Base-by-base conservation (phyloP, 2,113 vertebrate genomes). In the Chionodraco myersi region DNA sequence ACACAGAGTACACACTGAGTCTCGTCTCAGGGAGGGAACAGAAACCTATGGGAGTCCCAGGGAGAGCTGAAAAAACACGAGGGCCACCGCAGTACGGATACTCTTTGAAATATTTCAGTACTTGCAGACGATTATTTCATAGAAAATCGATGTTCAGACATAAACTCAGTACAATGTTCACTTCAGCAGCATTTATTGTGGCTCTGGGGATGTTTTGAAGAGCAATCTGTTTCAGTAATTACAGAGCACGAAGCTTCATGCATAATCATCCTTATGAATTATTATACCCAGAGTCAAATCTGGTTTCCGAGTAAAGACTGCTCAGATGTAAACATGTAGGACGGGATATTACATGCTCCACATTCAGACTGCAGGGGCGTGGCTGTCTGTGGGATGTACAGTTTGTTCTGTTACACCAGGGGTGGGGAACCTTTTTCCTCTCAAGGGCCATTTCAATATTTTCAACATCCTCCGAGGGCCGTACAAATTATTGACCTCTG, bases 1-100 rank as follows among this genome's bases (percentile, higher is more conserved):
- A 88, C 80, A 83, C 71, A 47, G 58, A 59, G 59, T 18, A 12
- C 54, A 64, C 21, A 30, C 26, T 23, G 52, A 63, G 61, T 72
- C 54, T 70, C 4, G 1, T 80, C 26, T 21, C 52, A 65, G 58
- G 23, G 2, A 14, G 58, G 23, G 2, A 14, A 26, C 2, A 44
- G 49, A 52, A 16, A 64, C 34, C 56, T 23, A 71, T 16, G 21
- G 9, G 44, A 16, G 41, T 13, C 21, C 26, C 47, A 45, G 8
- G 15, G 45, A 18, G 45, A 18, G 14, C 3, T 14, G 15, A 23
- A 23, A 36, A 48, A 10, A 23, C 36, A 36, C 2, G 7, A n/a
- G 51, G 7, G 49, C 47, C 45, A 48, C 30, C 6, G 51, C 36
- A 6, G 10, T 10, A 49, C 12, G 8, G 11, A 54, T 16, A 34